Percentiles rank a stretch among this genome's conserved stretches.
Conservation (phyloP, 2,888 invertebrate genomes). For the Ceraclea dissimilis region DNA sequence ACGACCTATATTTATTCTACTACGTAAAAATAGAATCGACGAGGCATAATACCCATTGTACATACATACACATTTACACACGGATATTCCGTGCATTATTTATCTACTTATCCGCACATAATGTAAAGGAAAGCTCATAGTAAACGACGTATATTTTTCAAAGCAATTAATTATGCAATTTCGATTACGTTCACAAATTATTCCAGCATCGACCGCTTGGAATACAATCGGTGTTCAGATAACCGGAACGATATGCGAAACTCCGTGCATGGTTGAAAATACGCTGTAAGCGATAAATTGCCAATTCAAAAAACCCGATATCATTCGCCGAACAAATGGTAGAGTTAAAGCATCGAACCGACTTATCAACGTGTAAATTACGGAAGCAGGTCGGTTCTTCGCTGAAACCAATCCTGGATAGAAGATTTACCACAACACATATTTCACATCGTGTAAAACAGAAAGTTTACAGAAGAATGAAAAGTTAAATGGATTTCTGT, state of each 20-base stretch:
- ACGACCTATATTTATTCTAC: too few relatives aligned
- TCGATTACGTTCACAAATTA: slow-evolving; percentile 7
- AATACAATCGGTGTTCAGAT: background rate
- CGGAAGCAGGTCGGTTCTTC: slow-evolving; percentile 1
- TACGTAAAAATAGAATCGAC: too few relatives aligned
- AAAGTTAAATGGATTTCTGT: too few relatives aligned
- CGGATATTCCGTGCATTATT: too few relatives aligned
- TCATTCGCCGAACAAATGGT: slow-evolving; percentile 23
- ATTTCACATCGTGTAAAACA: background rate
- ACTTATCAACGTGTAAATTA: slow-evolving; percentile 25
- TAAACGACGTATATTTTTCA: background rate
- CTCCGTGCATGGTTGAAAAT: background rate
- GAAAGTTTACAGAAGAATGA: too few relatives aligned
- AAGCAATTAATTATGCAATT: slow-evolving; percentile 5
- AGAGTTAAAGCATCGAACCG: slow-evolving; percentile 20
- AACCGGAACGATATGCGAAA: slow-evolving; percentile 4
- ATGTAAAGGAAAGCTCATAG: too few relatives aligned
- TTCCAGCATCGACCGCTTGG: background rate
- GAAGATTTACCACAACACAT: background rate
- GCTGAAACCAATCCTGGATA: background rate
- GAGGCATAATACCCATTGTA: too few relatives aligned
- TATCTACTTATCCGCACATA: too few relatives aligned
- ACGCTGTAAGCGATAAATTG: slow-evolving; percentile 22
- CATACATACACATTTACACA: too few relatives aligned
- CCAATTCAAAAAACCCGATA: slow-evolving; percentile 25